Evolutionary conservation across 2,888 invertebrate genomes (phyloP), one percentile per base, ranked within the genome.

Genomic region (Volucella inanis): DNA sequence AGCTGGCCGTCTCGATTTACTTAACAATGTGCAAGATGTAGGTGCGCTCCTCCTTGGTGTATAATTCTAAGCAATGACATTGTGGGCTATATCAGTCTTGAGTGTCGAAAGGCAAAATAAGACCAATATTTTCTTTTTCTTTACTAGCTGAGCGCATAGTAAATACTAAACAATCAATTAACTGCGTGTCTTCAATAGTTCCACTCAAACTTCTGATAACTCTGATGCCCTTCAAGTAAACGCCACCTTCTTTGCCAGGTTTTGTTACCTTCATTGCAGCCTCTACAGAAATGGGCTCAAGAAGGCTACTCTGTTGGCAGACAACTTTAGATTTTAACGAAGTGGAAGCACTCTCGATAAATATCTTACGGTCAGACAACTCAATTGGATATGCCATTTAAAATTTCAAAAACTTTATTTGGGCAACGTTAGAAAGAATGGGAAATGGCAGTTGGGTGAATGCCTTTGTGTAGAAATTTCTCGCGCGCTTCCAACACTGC

Each of bases 61-160:
- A 92, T 99, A 99, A 92, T 99, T 99, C 0, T 98, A 98, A 22
- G 99, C 98, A 89, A 99, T 94, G 3, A 97, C 96, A 91, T 96
- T 98, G 93, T 98, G 98, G 90, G 98, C 98, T 91, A 97, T 97
- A 92, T 99, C 99, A 74, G 99, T 99, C 93, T 99, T 99, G 9
- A 99, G 99, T 68, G 99, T 98, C 12, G 99, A 99, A 92, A 99
- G 97, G 92, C 99, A 99, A 93, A 99, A 99, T 99, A 14, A 99
- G 95, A 80, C 97, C 99, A 92, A 99, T 98, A 93, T 98, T 99
- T 8, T 99, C 99, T 91, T 99, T 99, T 92, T 99, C 99, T 18
- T 96, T 94, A 89, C 98, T 97, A 68, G 97, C 94, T 0, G 97
- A 94, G 89, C 96, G 96, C 90, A 97, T 98, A 11, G 98, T 96